Conservation (phyloP, 2,888 invertebrate genomes). For the Allygus modestus region DNA sequence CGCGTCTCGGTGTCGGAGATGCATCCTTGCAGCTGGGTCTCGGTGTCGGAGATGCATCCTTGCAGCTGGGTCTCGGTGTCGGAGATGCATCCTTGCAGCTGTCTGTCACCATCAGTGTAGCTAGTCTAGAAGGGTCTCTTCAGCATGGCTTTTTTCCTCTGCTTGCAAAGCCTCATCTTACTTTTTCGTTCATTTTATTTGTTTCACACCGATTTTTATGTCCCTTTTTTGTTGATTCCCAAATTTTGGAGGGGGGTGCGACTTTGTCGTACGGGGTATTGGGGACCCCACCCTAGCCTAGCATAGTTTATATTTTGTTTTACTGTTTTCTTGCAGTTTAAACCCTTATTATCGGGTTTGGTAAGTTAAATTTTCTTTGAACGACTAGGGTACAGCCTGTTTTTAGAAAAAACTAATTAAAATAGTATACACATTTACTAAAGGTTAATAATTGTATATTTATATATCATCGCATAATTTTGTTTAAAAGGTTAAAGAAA, state of each 20-base stretch:
- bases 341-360: constrained; percentile 32
- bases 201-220: constrained; percentile 47
- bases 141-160: constrained; percentile 68
- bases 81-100: constrained; percentile 17
- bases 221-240: constrained; percentile 53
- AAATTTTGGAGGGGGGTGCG: constrained; percentile 59
- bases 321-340: not conserved
- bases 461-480: too few species aligned
- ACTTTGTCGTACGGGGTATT: constrained; percentile 49
- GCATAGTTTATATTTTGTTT: constrained; percentile 54
- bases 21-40: too few species aligned
- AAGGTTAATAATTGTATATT: not conserved
- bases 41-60: too few species aligned
- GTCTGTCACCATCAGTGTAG: constrained; percentile 9
- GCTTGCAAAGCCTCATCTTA: constrained; percentile 69
- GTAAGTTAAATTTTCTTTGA: constrained; percentile 10
- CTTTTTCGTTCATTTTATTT: constrained; percentile 65
- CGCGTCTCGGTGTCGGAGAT: too few species aligned
- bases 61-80: too few species aligned
- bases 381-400: not conserved
- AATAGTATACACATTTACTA: not conserved
- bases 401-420: not conserved
- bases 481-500: too few species aligned
- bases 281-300: constrained; percentile 53
- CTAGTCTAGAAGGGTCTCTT: constrained; percentile 61